Base-by-base conservation (phyloP, 2,797 vertebrate species). In the Australoheros facetus region DNA sequence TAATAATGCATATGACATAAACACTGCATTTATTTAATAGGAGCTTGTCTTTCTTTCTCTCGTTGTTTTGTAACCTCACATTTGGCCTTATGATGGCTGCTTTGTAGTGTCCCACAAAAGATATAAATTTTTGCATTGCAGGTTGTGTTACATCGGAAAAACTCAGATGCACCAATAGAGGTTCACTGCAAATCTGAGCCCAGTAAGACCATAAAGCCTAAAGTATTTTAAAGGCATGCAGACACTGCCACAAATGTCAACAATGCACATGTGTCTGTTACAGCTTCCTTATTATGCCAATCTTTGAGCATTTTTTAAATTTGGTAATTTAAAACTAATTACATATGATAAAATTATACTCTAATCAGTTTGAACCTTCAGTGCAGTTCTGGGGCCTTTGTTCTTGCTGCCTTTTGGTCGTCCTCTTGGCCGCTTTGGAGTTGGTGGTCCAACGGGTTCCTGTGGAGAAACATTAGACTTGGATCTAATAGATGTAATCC, bases 321-420 rank as follows among this genome's bases (percentile, higher is more conserved):
- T 51, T 53, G 64, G 17, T 14, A 13, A 32, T 53, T 32, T 51
- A 17, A 32, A 69, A 69, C 64, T 13, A 69, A 69, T 69, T 3
- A n/a, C 30, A 19, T 53, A 28, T 53, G 2, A 69, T 32, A 4
- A 32, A 51, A 51, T 69, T 51, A 56, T 37, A 23, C 42, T 70
- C 28, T 56, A 58, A 75, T 79, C 57, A 80, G 78, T 73, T 64
- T 73, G 2, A 76, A 96, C 95, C 94, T 94, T 95, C 73, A 93
- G 87, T 84, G 93, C 92, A 83, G 89, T 89, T 71, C 69, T 92
- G 55, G 93, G 93, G 70, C 90, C 92, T 91, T 96, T 96, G 88
- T 96, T 95, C 88, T 95, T 96, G 90, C 96, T 96, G 75, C 96
- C 96, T 89, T 94, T 95, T 3, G 96, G 96, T 80, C 96, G 88